Base-by-base conservation (phyloP, 2,797 vertebrate species). In the Podarcis siculus region DNA sequence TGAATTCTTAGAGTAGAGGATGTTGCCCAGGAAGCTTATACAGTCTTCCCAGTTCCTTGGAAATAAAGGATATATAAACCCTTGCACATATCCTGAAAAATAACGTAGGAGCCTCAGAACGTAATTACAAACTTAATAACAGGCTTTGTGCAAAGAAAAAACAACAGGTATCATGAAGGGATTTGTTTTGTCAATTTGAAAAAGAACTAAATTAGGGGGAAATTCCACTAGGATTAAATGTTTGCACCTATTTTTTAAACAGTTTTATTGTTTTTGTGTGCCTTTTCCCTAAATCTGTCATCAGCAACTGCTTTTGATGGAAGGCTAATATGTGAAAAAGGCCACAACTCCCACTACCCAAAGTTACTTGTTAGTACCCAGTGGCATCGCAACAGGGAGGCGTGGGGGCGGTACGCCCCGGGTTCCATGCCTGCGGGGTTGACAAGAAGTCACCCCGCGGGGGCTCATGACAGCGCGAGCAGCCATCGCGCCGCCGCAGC, bases 1-100 rank as follows among this genome's bases (percentile, higher is more conserved):
- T 96, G 96, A 96, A 97, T 96, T 96, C 94, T 95, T 94, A 94
- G 94, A 0, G 0, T 45, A 93, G 90, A 91, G 93, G 94, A 93
- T 95, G 93, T 94, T 95, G 91, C 94, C 92, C 92, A 69, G 94
- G 88, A 95, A 93, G 94, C 92, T 88, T 91, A 64, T 64, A 79
- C 61, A 76, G 87, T 79, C 86, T 87, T 86, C 58, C 27, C 71
- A 81, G 85, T 79, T 92, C 71, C 85, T 89, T 90, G 87, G 83
- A 94, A 93, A 77, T 66, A 69, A 45, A 81, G 39, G 58, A 72
- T 73, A 71, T 64, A 76, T 27, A 80, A 75, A 64, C 30, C 21
- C 37, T 37, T 3, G 0, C 1, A 0, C 2, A 32, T 27, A 6
- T 37, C 35, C n/a, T 61, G 58, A 81, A 73, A 49, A 87, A 75